Base-by-base conservation (phyloP, 2,888 invertebrate species). In the Mesopsocus fuscifrons region DNA sequence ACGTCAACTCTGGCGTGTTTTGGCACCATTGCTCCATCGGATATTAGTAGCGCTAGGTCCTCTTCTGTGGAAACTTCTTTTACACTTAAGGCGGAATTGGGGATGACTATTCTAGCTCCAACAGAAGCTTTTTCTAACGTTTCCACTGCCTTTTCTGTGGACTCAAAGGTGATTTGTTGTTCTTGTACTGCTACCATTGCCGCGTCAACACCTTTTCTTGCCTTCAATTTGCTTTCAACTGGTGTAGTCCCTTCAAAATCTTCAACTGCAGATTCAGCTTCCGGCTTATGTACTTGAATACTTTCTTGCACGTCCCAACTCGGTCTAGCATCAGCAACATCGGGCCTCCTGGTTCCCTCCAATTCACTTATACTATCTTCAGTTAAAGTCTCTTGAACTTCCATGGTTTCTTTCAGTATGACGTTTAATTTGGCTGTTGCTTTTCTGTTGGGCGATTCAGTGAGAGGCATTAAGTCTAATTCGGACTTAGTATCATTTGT, bases 401-500 rank as follows among this genome's bases (percentile, higher is more conserved):
- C 11, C 3, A 45, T 41, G 8, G 41, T 44, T 41, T 47, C 45
- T 42, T 41, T 43, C 11, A 43, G 8, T 11, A 44, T 18, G n/a
- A 49, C 22, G 33, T 44, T 41, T 2, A 31, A 13, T 13, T 23
- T 32, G n/a, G 48, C 49, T 9, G 34, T 41, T 22, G 43, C 26
- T 31, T 41, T 45, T 9, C 33, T 33, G 11, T 18, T 9, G 23
- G 23, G 26, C 22, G 44, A 22, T 8, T 13, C 4, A 11, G 41
- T 33, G 9, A 47, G 31, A n/a, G 44, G 45, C 13, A 31, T 22
- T 3, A 38, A 16, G 8, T 38, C 31, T 42, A 45, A 45, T 21
- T 47, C 43, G 16, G 41, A 18, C 6, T 34, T 13, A 15, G 42
- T 18, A 34, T 49, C 45, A 21, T 47, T 42, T 4, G 42, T 48